A percentile compares a stretch with the other conserved stretches of the same genome.
phyloP scores from a whole-genome alignment of 2,888 invertebrate genomes.

The Meandrusa payeni region DNA sequence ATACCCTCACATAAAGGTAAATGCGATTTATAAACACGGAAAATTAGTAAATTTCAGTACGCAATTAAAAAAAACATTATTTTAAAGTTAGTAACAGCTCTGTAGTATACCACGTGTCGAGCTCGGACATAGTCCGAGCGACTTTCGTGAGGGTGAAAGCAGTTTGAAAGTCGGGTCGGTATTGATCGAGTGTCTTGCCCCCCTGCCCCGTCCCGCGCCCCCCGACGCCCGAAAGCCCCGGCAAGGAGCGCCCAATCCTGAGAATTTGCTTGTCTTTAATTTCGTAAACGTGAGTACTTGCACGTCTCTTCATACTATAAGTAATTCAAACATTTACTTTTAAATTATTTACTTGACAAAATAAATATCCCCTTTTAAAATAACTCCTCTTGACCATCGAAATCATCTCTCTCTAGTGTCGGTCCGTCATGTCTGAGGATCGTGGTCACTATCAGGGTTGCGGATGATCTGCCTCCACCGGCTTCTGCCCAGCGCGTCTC shows the following conservation, averaged over 20 bases:
- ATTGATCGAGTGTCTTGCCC: constrained; percentile 79
- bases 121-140: constrained; percentile 70
- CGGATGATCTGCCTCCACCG: too few species aligned
- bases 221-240: constrained; percentile 32
- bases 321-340: constrained; percentile 14
- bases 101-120: constrained; percentile 42
- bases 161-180: constrained; percentile 81
- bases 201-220: constrained; percentile 42
- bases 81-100: constrained; percentile 50
- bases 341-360: too few species aligned
- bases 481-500: too few species aligned
- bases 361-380: too few species aligned
- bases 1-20: constrained; percentile 14
- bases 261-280: constrained; percentile 55
- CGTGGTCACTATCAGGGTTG: too few species aligned
- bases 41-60: not conserved
- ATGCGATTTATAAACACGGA: not conserved
- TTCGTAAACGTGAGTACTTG: constrained; percentile 27
- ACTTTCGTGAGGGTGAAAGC: constrained; percentile 81
- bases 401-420: too few species aligned
- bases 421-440: too few species aligned
- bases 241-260: constrained; percentile 70
- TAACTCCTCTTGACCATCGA: too few species aligned
- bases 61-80: constrained; percentile 5
- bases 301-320: constrained; percentile 7